These are phyloP conservation scores for Gallinago solitaria DNA, from an alignment of 2,797 vertebrate species.

Conservation along the genomic window DNA sequence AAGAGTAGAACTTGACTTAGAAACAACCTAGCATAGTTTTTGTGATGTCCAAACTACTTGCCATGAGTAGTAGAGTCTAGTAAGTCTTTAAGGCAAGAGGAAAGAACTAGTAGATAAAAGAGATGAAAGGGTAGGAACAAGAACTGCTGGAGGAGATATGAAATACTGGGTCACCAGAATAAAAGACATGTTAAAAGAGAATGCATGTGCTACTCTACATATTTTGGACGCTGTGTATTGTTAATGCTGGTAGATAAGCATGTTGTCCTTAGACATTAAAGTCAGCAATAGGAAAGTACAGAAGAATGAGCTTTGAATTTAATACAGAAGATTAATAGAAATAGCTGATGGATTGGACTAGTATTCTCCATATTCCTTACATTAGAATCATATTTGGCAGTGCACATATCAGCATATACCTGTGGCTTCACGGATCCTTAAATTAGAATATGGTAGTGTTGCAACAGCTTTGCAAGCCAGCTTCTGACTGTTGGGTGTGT, in stretches of 20 bases:
- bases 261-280: background rate
- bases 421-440: background rate
- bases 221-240: background rate
- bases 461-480: background rate
- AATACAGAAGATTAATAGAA: background rate
- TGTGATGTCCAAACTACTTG: background rate
- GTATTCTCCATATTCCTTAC: background rate
- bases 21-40: background rate
- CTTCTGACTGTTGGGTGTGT: background rate
- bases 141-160: background rate
- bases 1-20: background rate
- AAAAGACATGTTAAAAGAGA: background rate
- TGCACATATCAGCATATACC: background rate
- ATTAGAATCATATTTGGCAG: background rate
- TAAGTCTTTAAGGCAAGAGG: background rate
- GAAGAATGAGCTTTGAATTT: background rate
- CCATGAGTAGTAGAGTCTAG: background rate
- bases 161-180: background rate
- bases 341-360: background rate
- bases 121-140: rapidly evolving
- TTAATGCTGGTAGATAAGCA: background rate
- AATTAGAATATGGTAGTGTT: background rate
- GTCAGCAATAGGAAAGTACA: background rate
- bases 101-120: background rate
- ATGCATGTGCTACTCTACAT: background rate